Conservation (phyloP, 2,113 vertebrate genomes). For the Zosterops pallidus region DNA sequence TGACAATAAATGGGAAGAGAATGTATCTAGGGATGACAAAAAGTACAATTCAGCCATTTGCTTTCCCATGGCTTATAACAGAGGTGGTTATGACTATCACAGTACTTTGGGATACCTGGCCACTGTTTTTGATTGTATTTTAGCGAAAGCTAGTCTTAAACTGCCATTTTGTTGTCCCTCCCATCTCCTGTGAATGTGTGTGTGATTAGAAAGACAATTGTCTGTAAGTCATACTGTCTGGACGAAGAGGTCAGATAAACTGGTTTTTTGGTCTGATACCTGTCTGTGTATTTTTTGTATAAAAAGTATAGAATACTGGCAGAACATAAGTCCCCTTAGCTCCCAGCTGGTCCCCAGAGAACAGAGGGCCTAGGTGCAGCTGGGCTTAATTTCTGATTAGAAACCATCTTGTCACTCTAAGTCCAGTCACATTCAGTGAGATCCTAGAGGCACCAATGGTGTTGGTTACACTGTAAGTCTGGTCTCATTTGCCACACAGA, state of each 20-base stretch:
- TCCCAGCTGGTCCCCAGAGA: not conserved
- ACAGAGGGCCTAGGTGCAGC: not conserved
- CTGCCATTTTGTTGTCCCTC: not conserved
- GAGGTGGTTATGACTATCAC: not conserved
- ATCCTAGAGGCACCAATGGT: not conserved
- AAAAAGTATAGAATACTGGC: not conserved
- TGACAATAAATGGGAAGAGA: not conserved
- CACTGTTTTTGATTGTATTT: not conserved
- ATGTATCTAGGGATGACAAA: not conserved
- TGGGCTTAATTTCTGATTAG: not conserved
- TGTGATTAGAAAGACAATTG: not conserved
- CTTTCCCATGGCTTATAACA: not conserved
- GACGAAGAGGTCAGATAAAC: not conserved
- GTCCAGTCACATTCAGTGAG: too few species aligned
- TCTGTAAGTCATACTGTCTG: not conserved
- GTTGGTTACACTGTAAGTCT: not conserved
- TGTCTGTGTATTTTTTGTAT: not conserved
- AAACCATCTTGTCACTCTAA: not conserved
- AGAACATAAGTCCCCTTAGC: not conserved
- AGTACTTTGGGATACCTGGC: not conserved
- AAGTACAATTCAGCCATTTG: not conserved
- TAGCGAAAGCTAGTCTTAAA: not conserved
- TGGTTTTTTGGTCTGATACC: fast-evolving
- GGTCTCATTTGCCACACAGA: not conserved
- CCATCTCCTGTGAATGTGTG: not conserved